Evolutionary conservation across 2,113 vertebrate genomes (phyloP).

Genomic region (Sprattus sprattus): DNA sequence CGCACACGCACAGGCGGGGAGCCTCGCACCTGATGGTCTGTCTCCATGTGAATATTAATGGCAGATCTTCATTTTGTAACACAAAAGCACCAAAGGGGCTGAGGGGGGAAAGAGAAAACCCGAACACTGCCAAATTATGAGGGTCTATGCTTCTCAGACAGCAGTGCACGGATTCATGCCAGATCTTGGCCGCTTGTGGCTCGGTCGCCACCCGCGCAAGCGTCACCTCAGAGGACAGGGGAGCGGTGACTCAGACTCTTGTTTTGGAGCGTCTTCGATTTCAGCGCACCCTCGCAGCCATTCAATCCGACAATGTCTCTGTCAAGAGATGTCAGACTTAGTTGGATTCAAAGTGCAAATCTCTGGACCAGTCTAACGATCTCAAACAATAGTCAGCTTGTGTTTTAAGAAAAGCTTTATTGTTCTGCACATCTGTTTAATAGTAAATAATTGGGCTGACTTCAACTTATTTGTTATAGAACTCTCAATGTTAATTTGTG

Average conservation of each 20-base stretch:
- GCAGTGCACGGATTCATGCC: background rate
- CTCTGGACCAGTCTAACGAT: background rate
- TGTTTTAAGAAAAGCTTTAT: background rate
- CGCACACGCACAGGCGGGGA: conserved; percentile 61
- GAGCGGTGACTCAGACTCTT: background rate
- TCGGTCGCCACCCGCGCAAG: background rate
- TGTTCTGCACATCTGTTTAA: conserved; percentile 14
- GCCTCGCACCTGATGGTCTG: conserved; percentile 61
- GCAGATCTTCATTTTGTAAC: conserved; percentile 41
- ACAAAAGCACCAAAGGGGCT: background rate
- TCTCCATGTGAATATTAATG: conserved; percentile 65
- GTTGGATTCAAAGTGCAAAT: conserved; percentile 18
- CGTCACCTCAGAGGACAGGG: background rate
- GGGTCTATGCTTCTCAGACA: background rate
- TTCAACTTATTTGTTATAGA: background rate
- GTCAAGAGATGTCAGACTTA: background rate
- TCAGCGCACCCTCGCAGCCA: background rate
- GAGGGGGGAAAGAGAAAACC: background rate
- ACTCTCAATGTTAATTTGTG: background rate
- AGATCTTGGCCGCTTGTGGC: background rate
- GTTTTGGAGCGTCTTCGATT: conserved; percentile 8
- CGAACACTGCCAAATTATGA: background rate
- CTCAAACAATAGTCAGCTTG: conserved; percentile 4
- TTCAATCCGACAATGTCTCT: conserved; percentile 12
- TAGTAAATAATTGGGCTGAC: background rate